Evolutionary conservation across 2,797 vertebrate species (phyloP), one percentile per base, ranked within the genome.

Genomic region (Momotus momota): DNA sequence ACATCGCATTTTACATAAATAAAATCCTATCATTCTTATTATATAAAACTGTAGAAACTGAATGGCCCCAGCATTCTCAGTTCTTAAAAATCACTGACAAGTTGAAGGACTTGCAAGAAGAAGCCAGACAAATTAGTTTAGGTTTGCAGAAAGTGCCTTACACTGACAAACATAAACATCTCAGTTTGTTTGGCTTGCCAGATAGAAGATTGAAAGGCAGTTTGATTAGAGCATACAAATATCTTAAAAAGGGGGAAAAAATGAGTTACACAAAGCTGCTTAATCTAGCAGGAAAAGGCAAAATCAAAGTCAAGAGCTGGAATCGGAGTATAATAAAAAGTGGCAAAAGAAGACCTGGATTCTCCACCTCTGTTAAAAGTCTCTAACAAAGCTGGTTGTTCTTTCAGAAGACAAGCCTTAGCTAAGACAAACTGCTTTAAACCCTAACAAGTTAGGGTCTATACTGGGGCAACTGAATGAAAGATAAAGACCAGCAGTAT

Each of bases 311-410:
- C 23, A 65, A 49, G 33, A 90, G 5, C 13, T 60, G 35, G 22
- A 49, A 25, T 49, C 14, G 25, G 48, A 49, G 4, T 61, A 3
- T n/a, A 61, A 25, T 27, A 35, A 49, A 71, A 83, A 40, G 4
- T 23, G n/a, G 2, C 13, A 72, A 65, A 72, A 72, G 5, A 58
- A 0, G 0, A 81, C 8, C 4, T 73, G 29, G 4, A 72, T 79
- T 84, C 29, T 90, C 14, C 4, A 46, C 11, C 12, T 78, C 9
- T 60, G 88, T 73, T 72, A 27, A 55, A 48, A 35, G 8, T 80
- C 35, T 58, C 0, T 23, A 33, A 57, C 14, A 75, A 84, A 80
- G 61, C 3, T 7, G 0, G 9, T 8, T 69, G 15, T 1, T 43
- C n/a, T 35, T 83, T 78, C 61, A 74, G 66, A 73, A 81, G 38